These are phyloP conservation scores for Rhingia rostrata DNA, from an alignment of 2,888 invertebrate genomes.

Conservation along the genomic window DNA sequence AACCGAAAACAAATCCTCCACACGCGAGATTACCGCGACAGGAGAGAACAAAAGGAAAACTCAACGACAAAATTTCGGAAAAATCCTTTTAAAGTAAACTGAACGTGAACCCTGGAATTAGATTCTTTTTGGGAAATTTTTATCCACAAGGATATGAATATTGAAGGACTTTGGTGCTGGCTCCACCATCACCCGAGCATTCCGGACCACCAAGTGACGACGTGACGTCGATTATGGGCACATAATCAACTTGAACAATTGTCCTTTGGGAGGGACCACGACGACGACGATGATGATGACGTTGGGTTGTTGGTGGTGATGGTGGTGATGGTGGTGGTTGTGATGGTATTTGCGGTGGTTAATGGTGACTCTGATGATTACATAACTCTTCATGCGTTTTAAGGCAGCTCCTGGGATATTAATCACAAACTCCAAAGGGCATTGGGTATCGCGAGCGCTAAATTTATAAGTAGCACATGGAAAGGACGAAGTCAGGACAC, in stretches of 20 bases:
- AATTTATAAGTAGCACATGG: no score
- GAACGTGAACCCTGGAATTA: constrained; percentile 36
- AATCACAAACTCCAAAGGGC: constrained; percentile 21
- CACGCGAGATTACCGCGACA: constrained; percentile 7
- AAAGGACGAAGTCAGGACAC: not conserved
- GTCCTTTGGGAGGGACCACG: not conserved
- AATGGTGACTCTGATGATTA: not conserved
- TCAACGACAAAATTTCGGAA: not conserved
- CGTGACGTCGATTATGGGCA: not conserved
- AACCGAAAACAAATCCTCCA: not conserved
- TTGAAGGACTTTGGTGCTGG: constrained; percentile 16
- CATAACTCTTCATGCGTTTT: constrained; percentile 33
- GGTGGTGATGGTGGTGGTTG: not conserved
- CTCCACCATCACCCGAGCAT: no score
- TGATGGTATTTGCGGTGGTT: not conserved
- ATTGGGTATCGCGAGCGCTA: not conserved
- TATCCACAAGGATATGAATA: constrained; percentile 40
- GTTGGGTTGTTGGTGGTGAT: no score
- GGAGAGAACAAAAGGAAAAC: not conserved
- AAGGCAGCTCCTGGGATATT: constrained; percentile 28
- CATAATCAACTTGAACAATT: constrained; percentile 30
- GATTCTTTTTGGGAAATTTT: constrained; percentile 22
- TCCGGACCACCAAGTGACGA: not conserved
- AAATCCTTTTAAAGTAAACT: not conserved
- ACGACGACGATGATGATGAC: no score